Evolutionary conservation across 2,797 vertebrate genomes (phyloP), one percentile per base, ranked within the genome.

Genomic region (Lepus townsendii): DNA sequence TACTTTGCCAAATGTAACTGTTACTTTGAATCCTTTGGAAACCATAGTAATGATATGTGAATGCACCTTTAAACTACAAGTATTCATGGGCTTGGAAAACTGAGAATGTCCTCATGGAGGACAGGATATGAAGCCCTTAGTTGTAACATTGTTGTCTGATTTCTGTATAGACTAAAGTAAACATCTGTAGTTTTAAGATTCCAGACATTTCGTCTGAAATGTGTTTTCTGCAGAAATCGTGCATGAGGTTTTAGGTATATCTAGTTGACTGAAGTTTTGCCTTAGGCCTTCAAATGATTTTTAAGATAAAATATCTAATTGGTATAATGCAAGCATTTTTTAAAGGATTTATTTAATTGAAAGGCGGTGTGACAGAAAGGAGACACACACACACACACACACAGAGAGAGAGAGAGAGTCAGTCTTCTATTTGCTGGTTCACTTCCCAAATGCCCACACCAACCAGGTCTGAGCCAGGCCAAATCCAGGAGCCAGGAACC

Each of bases 171-270:
- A 9, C 71, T 95, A 9, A 83, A 83, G 32, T 52, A 71, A 7
- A 5, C 12, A 38, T 65, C 13, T 87, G 26, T 62, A 78, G 3
- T 38, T 91, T 95, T 65, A 86, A 17, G 38, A 88, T 91, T 94
- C 35, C 47, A 12, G 69, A 30, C 14, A 72, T 38, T 87, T 78
- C 35, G 69, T 57, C 14, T 27, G 24, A 88, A 86, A 27, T 88
- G 8, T 72, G 0, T 65, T 93, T 68, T 78, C 30, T 84, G 68
- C 7, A 71, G 17, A 75, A 90, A 50, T 65, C 13, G 1, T 63
- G 9, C 16, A 79, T 96, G 38, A 83, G 17, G n/a, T 92, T 94
- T 90, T 20, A 69, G 11, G 57, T 30, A 79, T 52, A 52, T 90
- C 38, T 86, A 93, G 22, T 27, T 85, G 7, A 27, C 10, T 35